Evolutionary conservation across 2,113 vertebrate genomes (phyloP).

Genomic region (Crotalus viridis): DNA sequence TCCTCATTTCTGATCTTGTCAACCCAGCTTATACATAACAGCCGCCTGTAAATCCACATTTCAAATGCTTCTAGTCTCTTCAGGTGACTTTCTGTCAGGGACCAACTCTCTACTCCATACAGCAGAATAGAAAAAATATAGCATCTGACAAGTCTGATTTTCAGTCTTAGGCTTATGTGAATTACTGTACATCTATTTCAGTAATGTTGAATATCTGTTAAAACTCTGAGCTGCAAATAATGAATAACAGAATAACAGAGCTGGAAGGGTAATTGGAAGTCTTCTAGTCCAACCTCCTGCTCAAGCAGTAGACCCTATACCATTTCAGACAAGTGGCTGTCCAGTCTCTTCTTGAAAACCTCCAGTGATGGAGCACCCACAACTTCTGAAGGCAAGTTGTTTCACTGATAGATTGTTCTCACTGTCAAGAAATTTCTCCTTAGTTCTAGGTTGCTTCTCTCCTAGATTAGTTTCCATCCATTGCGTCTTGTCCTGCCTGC

Average conservation of each 20-base stretch:
- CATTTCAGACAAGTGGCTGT: not conserved
- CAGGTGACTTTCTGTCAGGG: too few relatives aligned
- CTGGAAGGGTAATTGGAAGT: not conserved
- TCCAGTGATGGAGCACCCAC: not conserved
- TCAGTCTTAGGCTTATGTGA: not conserved
- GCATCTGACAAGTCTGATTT: too few relatives aligned
- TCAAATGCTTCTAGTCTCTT: too few relatives aligned
- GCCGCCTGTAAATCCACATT: too few relatives aligned
- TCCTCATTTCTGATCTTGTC: too few relatives aligned
- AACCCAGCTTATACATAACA: too few relatives aligned
- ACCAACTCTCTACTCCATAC: too few relatives aligned
- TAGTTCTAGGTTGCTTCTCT: not conserved
- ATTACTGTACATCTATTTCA: not conserved
- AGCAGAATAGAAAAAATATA: too few relatives aligned
- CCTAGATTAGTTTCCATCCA: not conserved
- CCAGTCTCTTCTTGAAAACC: not conserved
- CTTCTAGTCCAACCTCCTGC: not conserved
- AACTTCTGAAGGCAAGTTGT: not conserved
- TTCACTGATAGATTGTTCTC: fast-evolving
- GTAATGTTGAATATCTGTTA: not conserved
- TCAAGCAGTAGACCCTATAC: not conserved
- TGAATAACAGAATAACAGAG: not conserved
- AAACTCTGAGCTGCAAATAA: not conserved
- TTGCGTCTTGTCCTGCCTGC: not conserved
- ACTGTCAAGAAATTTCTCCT: not conserved